Evolutionary conservation across 2,888 invertebrate species (phyloP), one percentile per base, ranked within the genome.

Genomic region (Uloborus plumipes): DNA sequence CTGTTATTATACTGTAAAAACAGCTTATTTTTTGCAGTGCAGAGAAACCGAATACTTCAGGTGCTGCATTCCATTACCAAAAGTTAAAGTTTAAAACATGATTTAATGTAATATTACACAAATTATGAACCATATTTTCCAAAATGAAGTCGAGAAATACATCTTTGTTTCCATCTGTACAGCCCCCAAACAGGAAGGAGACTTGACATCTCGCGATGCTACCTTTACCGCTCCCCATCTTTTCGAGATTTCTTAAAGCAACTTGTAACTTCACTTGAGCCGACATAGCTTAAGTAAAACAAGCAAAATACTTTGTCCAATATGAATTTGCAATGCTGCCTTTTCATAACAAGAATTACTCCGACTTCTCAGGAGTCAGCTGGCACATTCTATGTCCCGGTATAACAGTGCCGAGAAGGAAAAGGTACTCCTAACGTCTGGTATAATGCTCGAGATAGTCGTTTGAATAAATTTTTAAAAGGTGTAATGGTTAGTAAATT

Each of bases 281-380:
- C 53, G 26, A 51, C 20, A 66, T 50, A 13, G 67, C 49, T 59
- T 26, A 50, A 75, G 51, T 49, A 59, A 66, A 67, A 75, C 66
- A 65, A 74, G 65, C 47, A 58, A 70, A 71, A 47, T 64, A 55
- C 39, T 51, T 72, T 50, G 61, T 55, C 31, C 22, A 65, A 74
- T 74, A 58, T 66, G 39, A 39, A 58, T 74, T 59, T 66, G 22
- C 66, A 20, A 49, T 55, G 20, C 16, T n/a, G 26, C 22, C 26
- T 50, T 61, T 76, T 76, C 61, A 76, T 76, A 69, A 66, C 50
- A 59, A 70, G 70, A 65, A 74, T 9, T 59, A 18, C 18, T 65
- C 22, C 26, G 55, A 65, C 58, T 47, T 47, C 67, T 13, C 76
- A 13, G 22, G 76, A 51, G 67, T 76, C 76, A 76, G 76, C 76